Percentiles rank a stretch among this genome's conserved stretches.
Conservation (phyloP, 2,797 vertebrate species). For the Enteromius viviparus region DNA sequence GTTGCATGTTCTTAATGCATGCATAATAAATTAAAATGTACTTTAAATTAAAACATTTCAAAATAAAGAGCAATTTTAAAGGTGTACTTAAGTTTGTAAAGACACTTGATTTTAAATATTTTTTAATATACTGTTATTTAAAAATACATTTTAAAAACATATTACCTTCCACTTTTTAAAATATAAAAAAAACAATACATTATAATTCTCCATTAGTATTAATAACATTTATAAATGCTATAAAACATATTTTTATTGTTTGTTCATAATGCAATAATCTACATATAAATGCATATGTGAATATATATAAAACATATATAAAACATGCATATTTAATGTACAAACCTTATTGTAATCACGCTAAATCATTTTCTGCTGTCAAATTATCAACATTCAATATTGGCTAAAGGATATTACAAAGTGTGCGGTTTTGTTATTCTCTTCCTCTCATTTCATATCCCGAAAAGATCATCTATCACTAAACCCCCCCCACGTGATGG, state of each 20-base stretch:
- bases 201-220: background rate
- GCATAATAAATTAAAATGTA: background rate
- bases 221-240: background rate
- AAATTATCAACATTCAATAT: background rate
- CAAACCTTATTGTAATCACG: background rate
- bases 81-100: background rate
- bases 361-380: background rate
- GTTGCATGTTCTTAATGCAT: background rate
- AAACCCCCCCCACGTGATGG: background rate
- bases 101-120: background rate
- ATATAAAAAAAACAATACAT: background rate
- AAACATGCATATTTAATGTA: background rate
- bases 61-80: background rate
- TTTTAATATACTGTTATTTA: background rate
- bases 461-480: constrained; percentile 5
- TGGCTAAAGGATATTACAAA: background rate
- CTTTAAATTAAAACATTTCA: background rate
- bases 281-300: background rate
- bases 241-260: background rate
- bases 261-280: background rate
- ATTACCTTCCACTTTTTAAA: background rate
- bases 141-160: background rate
- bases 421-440: background rate
- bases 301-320: background rate
- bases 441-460: constrained; percentile 2